Base-by-base conservation (phyloP, 2,888 invertebrate genomes). In the Cenopis cana region DNA sequence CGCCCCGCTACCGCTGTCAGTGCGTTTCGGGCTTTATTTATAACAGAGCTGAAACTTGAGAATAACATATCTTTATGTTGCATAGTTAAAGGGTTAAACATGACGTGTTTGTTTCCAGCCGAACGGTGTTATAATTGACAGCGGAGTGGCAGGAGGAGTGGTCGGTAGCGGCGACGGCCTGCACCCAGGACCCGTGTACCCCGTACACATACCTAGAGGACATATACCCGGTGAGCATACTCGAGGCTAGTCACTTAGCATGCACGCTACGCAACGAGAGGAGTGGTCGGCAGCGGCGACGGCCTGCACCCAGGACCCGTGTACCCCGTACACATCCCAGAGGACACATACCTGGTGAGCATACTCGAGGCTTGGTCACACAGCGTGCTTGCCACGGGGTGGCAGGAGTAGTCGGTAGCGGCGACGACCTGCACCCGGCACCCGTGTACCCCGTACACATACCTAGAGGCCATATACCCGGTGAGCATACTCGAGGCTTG, bases 111-210 rank as follows among this genome's bases (percentile, higher is more conserved):
- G 6, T 10, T 73, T 81, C 0, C 87, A 93, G 93, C 90, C 90
- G 8, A 93, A 92, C 84, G 92, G 93, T 55, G 88, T 92, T 64
- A 89, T 93, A 0, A 85, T 92, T 3, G 93, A 93, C 81, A 87
- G 84, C 67, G 93, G 93, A 0, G 91, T 91, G 0, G 91, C 91
- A 0, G 92, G 91, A 1, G 93, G 93, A 0, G 86, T 91, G 14
- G 92, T 91, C 0, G 93, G 93, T 46, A 89, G 91, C 73, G 93
- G 93, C 0, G 93, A 92, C 85, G 91, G 91, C 24, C 81, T 88
- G 0, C 90, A 89, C 61, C 77, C 90, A 0, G 83, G 86, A 0
- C 88, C 89, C 0, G 85, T 90, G 1, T 92, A 91, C 78, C 91
- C 90, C 0, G 84, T 90, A 0, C 91, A 89, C 74, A 85, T 91